Evolutionary conservation across 2,797 vertebrate genomes (phyloP).

Genomic region (Distichodus sexfasciatus): DNA sequence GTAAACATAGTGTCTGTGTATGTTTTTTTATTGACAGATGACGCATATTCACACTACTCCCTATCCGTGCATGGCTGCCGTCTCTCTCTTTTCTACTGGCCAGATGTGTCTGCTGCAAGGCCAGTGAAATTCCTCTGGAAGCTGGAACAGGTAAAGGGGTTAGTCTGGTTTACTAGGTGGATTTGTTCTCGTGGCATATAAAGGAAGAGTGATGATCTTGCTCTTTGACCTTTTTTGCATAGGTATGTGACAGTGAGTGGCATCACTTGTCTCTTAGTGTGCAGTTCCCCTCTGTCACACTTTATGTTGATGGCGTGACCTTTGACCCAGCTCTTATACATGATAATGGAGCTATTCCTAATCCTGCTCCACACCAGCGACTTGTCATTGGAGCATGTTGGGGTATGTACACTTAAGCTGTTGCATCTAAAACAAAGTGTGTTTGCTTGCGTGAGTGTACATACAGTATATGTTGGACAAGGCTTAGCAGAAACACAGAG

Average conservation of each 20-base stretch:
- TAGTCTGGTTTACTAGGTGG: conserved; percentile 55
- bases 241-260: conserved; percentile 98
- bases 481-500: no score
- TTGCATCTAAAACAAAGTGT: no score
- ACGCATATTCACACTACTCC: conserved; percentile 93
- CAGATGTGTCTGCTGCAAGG: conserved; percentile 86
- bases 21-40: conserved; percentile 72
- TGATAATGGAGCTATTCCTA: conserved; percentile 92
- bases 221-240: conserved; percentile 31
- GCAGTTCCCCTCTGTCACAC: conserved; percentile 92
- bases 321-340: conserved; percentile 97
- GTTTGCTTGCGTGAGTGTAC: no score
- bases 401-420: conserved; percentile 67
- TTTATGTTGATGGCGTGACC: conserved; percentile 94
- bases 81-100: conserved; percentile 96
- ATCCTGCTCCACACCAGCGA: conserved; percentile 79
- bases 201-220: conserved; percentile 10
- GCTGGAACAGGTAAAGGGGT: conserved; percentile 88
- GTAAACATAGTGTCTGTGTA: background rate
- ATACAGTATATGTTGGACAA: no score
- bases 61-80: conserved; percentile 93
- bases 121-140: conserved; percentile 99
- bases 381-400: conserved; percentile 96
- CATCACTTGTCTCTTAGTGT: conserved; percentile 96
- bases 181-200: conserved; percentile 60